phyloP scores from a whole-genome alignment of 1,140 invertebrate genomes.

The Drosophila triauraria region DNA sequence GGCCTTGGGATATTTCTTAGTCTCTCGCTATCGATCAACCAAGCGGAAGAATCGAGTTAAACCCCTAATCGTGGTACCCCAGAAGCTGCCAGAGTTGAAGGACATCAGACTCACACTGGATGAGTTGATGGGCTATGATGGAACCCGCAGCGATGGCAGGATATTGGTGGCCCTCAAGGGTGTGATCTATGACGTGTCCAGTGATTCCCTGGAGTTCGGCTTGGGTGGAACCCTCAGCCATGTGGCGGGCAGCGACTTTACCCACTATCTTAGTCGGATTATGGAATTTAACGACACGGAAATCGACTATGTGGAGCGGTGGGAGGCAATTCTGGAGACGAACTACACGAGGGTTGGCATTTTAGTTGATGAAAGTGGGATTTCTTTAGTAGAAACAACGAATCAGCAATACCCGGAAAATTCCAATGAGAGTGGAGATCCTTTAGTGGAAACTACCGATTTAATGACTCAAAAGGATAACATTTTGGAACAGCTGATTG shows the following conservation, averaged over 20 bases:
- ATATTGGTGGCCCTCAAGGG: constrained; percentile 52
- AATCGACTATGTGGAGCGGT: constrained; percentile 34
- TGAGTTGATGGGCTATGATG: constrained; percentile 35
- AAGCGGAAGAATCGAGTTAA: background rate
- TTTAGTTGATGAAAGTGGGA: constrained; percentile 17
- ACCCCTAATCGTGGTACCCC: background rate
- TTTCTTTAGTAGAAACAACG: background rate
- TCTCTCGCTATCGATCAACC: background rate
- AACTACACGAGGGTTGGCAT: constrained; percentile 51
- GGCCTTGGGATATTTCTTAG: constrained; percentile 11
- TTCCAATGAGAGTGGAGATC: background rate
- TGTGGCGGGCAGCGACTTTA: constrained; percentile 56
- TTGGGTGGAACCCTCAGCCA: constrained; percentile 11
- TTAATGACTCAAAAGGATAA: background rate
- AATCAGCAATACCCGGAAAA: background rate
- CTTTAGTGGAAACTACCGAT: background rate
- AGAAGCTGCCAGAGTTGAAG: constrained; percentile 11
- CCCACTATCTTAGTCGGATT: constrained; percentile 27
- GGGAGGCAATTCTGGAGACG: constrained; percentile 29
- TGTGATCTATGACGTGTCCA: constrained; percentile 56
- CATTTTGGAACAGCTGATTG: background rate
- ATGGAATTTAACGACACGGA: background rate
- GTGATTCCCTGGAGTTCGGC: constrained; percentile 23
- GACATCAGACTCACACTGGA: constrained; percentile 12
- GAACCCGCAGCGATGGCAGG: constrained; percentile 50